Evolutionary conservation across 2,797 vertebrate species (phyloP), one percentile per base, ranked within the genome.

Genomic region (Kryptopterus vitreolus): DNA sequence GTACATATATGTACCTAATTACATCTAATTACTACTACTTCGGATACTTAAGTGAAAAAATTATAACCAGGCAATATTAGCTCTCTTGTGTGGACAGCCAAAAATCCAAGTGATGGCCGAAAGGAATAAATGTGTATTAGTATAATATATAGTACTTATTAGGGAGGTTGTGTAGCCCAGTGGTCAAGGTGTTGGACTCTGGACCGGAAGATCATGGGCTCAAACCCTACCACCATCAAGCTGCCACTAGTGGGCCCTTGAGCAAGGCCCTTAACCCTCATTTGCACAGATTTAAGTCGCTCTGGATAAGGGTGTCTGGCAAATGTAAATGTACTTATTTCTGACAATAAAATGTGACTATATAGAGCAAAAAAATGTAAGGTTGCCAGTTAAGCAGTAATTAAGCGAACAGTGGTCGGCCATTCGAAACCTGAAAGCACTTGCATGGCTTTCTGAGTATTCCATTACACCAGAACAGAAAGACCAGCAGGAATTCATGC

Each of bases 381-480:
- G 22, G 53, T n/a, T 58, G 22, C 38, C 24, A 33, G 22, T 57
- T 58, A 33, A 58, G 33, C 24, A 73, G 13, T 31, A 73, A 73
- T 73, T 13, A 57, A 73, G 31, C 38, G 53, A 73, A 43, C 53
- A 43, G 70, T 38, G 31, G 20, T 24, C 24, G 52, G 55, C 43
- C 65, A 75, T 70, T 77, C 75, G 74, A 77, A 35, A 81, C 24
- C 26, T 58, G 57, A 70, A 71, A 66, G 43, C 70, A 77, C 65
- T 57, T 78, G 55, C 20, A 35, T 53, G 31, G 46, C 50, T 83
- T 82, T 70, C 26, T 81, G 24, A 33, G 26, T 57, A 55, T 65
- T 65, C 35, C 18, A 38, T 13, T 66, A 43, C n/a, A 58, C 13
- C 5, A 73, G 59, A 24, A 68, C 9, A 9, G 53, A 59, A 43